A percentile compares a stretch with the other conserved stretches of the same genome.
Evolutionary conservation across 2,797 vertebrate species (phyloP).

Genomic region (Toxotes lorentzi): DNA sequence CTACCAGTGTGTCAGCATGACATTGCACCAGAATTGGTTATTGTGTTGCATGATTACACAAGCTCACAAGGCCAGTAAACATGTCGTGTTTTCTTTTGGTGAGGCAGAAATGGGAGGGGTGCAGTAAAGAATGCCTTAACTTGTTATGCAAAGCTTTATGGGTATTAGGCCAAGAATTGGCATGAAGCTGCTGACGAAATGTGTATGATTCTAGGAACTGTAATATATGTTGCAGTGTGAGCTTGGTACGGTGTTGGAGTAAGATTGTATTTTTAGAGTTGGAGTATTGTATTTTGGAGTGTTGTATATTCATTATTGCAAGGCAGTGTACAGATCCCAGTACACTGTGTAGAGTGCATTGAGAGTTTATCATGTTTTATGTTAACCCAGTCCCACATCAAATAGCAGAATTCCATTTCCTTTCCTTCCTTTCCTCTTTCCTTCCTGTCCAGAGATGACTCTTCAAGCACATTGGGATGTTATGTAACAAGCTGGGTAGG

Average conservation of each 20-base stretch:
- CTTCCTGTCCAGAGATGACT: constrained; percentile 75
- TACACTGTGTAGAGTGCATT: constrained; percentile 3
- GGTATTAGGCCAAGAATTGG: constrained; percentile 8
- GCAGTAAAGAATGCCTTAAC: constrained; percentile 45
- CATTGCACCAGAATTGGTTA: constrained; percentile 46
- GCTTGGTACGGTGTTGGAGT: accelerated
- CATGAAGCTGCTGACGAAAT: constrained; percentile 2
- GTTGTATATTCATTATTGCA: not conserved
- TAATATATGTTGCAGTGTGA: not conserved
- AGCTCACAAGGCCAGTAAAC: constrained; percentile 55
- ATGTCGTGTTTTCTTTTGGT: constrained; percentile 47
- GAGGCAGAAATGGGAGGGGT: constrained; percentile 50
- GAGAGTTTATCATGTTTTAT: constrained; percentile 49
- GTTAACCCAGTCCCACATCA: constrained; percentile 31
- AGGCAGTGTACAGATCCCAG: not conserved
- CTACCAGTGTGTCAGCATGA: constrained; percentile 40
- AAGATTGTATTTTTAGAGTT: not conserved
- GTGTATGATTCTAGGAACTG: not conserved
- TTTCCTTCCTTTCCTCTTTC: constrained; percentile 64
- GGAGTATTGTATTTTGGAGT: too few species aligned
- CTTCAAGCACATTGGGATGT: constrained; percentile 15
- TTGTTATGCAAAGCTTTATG: constrained; percentile 47
- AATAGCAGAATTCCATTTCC: constrained; percentile 66
- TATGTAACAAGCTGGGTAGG: constrained; percentile 19
- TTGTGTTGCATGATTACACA: constrained; percentile 58